These are phyloP conservation scores for Diploptera punctata DNA, from an alignment of 2,888 invertebrate species.

Conservation along the genomic window DNA sequence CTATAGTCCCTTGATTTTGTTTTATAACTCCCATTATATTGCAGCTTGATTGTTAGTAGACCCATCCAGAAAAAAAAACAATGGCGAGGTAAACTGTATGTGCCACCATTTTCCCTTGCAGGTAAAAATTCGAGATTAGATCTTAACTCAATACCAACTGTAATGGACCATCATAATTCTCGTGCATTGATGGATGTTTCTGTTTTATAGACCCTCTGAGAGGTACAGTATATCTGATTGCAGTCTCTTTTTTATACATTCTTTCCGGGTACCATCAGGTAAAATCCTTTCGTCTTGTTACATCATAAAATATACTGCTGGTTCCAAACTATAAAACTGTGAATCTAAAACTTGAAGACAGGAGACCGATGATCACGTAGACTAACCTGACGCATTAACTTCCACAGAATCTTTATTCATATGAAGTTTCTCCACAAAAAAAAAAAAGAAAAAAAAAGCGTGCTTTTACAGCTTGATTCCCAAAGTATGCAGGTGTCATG, in stretches of 20 bases:
- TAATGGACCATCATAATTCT: slow-evolving; percentile 13
- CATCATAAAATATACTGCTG: neutral
- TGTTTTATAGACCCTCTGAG: neutral
- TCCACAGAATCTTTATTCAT: too few relatives aligned
- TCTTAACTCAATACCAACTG: neutral
- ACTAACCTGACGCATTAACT: too few relatives aligned
- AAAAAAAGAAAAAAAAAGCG: too few relatives aligned
- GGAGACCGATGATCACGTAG: too few relatives aligned
- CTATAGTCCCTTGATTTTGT: neutral
- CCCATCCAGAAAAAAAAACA: neutral
- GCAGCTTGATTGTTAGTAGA: neutral
- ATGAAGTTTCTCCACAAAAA: too few relatives aligned
- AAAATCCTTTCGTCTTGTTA: neutral
- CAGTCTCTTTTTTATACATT: neutral
- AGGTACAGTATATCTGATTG: slow-evolving; percentile 7
- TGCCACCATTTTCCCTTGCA: neutral
- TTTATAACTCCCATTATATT: neutral
- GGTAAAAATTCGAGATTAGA: neutral
- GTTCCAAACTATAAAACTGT: neutral
- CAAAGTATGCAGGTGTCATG: too few relatives aligned
- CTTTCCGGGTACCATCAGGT: neutral
- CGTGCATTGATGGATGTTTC: slow-evolving; percentile 9
- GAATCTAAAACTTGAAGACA: neutral
- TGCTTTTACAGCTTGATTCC: too few relatives aligned
- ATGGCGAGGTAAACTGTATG: neutral